Evolutionary conservation across 2,888 invertebrate species (phyloP), one percentile per base, ranked within the genome.

Genomic region (Hemicrepidius hirtus): DNA sequence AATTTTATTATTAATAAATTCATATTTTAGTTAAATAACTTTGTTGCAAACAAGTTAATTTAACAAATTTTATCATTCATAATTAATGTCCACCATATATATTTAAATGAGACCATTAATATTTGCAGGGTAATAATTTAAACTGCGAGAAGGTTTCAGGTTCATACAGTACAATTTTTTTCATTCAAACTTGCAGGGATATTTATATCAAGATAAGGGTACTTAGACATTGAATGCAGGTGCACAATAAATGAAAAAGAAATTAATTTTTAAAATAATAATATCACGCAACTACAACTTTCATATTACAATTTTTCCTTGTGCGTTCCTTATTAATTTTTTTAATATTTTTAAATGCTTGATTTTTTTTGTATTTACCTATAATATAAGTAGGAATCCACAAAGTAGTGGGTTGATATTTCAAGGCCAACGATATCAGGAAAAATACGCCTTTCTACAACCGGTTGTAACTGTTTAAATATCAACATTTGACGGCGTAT

Each of bases 51-150:
- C 68, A 68, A 24, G 55, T 68, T 60, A 69, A 64, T 69, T 64
- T 69, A 73, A 65, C 20, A 69, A 73, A 32, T 63, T 64, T 73
- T 50, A 62, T 46, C 59, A 50, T 21, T 10, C 49, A 37, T 66
- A 74, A 72, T 71, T 59, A 74, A 74, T 71, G 62, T 49, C 16
- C 37, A 59, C 21, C 68, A 66, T 74, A 71, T 68, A 68, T 66
- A 68, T 71, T 60, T 60, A 68, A 74, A 68, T 68, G 66, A 65
- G 40, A 37, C 59, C 71, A 74, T 74, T 74, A 71, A 71, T 72
- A 50, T 50, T 5, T n/a, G 44, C 21, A n/a, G 7, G 32, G 32
- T 32, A 32, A 32, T 32, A 32, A 32, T 5, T 32, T 32, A 32
- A n/a, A n/a, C 13, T 41, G 4, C 5, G 3, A 41, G 10, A 40